Base-by-base conservation (phyloP, 2,888 invertebrate species). In the Microctonus hyperodae region DNA sequence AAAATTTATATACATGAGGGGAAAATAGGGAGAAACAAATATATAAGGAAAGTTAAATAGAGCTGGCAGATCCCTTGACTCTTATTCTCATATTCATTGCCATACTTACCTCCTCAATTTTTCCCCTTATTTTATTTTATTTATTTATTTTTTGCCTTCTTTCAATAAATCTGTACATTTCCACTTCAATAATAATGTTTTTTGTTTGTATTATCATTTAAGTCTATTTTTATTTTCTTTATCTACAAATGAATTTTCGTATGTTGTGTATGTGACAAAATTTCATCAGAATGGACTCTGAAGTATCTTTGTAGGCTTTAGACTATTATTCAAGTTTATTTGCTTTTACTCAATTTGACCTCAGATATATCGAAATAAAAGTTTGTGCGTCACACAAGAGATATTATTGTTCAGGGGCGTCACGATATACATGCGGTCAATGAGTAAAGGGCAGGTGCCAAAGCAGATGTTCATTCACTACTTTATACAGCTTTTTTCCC, bases 391-490 rank as follows among this genome's bases (percentile, higher is more conserved):
- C 16, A 31, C 20, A 55, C 31, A 10, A 13, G 44, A 55, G 22
- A 23, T 13, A 53, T 53, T 53, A 22, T 40, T 58, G 44, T 55
- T 55, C 63, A 64, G 63, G 44, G 44, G 44, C 56, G 53, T 64
- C 56, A 56, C 11, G 44, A 16, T 53, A 33, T 35, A 55, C 33
- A 61, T 31, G 20, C 50, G 60, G 50, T 44, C 33, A 64, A 62
- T 44, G 25, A 55, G 56, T 31, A 33, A 51, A 64, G 66, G n/a
- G 70, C 71, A 72, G 71, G 71, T 70, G 71, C 67, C 55, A 64
- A 58, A 67, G 71, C 71, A 72, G 71, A 72, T 72, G 70, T 67
- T 65, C 55, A 61, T 62, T 56, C 65, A 55, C 16, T 44, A n/a
- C 37, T n/a, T 62, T 56, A 59, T 35, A 51, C 23, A 55, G 23